Conservation (phyloP, 1,140 invertebrate species). For the Diuraphis noxia region DNA sequence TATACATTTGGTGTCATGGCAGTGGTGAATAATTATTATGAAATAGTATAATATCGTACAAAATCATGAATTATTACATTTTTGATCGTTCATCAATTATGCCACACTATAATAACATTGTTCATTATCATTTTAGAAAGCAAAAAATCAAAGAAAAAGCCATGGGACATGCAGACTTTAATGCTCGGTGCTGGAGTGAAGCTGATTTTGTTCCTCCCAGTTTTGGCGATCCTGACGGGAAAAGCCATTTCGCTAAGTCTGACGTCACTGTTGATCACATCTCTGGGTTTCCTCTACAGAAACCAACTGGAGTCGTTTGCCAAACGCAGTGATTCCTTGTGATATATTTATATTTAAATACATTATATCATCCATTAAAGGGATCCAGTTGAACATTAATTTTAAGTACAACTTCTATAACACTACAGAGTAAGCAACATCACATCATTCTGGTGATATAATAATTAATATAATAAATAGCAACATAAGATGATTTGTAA, state of each 20-base stretch:
- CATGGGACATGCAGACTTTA: not conserved
- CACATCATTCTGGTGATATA: not conserved
- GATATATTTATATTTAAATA: not conserved
- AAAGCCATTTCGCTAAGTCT: constrained; percentile 29
- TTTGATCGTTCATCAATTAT: no score
- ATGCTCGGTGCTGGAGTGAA: not conserved
- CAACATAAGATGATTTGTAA: no score
- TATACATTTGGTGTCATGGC: not conserved
- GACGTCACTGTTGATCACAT: not conserved
- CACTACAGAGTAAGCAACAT: not conserved
- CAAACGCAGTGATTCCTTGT: not conserved
- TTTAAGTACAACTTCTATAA: not conserved
- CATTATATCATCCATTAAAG: not conserved
- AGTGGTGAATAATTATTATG: not conserved
- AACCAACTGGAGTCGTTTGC: not conserved
- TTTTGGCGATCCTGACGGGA: not conserved
- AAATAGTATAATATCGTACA: not conserved
- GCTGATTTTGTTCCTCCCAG: not conserved
- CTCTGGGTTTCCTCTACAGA: not conserved
- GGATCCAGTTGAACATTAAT: not conserved
- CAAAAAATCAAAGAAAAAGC: constrained; percentile 6
- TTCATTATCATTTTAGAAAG: not conserved
- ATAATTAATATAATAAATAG: not conserved
- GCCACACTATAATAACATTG: no score
- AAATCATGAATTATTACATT: not conserved